Evolutionary conservation across 2,797 vertebrate genomes (phyloP).

Genomic region (Bucorvus abyssinicus): DNA sequence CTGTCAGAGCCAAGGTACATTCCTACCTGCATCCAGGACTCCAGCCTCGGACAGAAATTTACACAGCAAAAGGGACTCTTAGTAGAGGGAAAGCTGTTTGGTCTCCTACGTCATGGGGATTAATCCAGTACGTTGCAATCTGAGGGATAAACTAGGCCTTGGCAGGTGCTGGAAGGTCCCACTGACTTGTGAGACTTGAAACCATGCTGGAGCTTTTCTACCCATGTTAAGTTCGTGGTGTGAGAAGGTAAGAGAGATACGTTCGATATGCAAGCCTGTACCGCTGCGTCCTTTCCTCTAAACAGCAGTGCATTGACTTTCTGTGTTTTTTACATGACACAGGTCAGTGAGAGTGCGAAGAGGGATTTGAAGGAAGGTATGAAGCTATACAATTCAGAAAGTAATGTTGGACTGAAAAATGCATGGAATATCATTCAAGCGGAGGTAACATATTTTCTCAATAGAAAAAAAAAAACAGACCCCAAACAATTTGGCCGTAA

Average conservation of each 20-base stretch:
- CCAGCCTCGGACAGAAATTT: neutral
- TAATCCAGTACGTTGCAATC: neutral
- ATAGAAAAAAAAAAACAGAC: neutral
- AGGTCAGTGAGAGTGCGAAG: constrained; percentile 95
- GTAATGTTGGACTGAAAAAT: constrained; percentile 94
- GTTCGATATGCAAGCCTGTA: neutral
- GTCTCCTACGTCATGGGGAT: neutral
- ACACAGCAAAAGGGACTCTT: neutral
- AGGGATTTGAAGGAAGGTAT: constrained; percentile 94
- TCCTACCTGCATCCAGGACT: neutral
- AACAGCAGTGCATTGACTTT: neutral
- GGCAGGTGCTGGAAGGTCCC: neutral
- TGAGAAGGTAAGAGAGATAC: neutral
- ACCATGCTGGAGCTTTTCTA: neutral
- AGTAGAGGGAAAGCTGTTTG: neutral
- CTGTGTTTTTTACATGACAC: neutral
- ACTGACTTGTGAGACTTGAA: neutral
- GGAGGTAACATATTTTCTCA: constrained; percentile 79
- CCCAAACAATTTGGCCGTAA: neutral
- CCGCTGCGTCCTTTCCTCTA: neutral
- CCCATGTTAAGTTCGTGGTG: neutral
- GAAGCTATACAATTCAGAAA: constrained; percentile 92
- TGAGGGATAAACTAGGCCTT: neutral
- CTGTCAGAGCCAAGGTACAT: neutral
- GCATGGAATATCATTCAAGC: constrained; percentile 99